Evolutionary conservation across 2,113 vertebrate species (phyloP), one percentile per base, ranked within the genome.

Genomic region (Glaucidium brasilianum): DNA sequence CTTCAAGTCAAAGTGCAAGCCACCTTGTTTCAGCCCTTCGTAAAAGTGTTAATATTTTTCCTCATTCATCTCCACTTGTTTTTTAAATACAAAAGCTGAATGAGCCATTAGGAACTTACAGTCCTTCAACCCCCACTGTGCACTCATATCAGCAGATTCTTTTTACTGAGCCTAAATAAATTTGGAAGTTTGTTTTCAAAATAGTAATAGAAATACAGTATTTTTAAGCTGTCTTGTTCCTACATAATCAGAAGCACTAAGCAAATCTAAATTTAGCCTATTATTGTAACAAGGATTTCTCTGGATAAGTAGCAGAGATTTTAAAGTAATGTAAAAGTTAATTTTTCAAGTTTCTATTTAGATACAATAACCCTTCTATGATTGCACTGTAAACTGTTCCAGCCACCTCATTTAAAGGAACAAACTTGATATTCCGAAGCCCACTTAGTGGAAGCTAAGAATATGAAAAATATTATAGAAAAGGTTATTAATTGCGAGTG

Each of bases 381-480:
- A 96, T 97, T 97, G 94, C 94, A 97, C 97, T 92, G 55, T 96
- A 94, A 96, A 93, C 92, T 96, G 88, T 92, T 96, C 91, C 92
- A 92, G 78, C 60, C 34, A 6, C 68, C 72, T 89, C 58, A 90
- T 72, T 92, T 75, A 91, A 96, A 85, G 88, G 93, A 94, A 97
- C 84, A 94, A 91, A 94, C 26, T 47, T 73, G 74, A 80, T 92
- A 93, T 87, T 78, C 82, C 56, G 90, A 94, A 93, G 66, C 77
- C 71, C 39, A 35, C 85, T 86, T 84, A 58, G 67, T 78, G 63
- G 56, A 83, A 53, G 43, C 62, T 88, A 88, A 93, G 84, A 91
- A 90, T 82, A 91, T 39, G 68, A 91, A 93, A 94, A 85, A 56
- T 82, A 89, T 19, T 89, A 17, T 91, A 97, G 92, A 96, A 96